Conservation (phyloP, 92 coral and sea anemone species). For the Blastomussa wellsi region DNA sequence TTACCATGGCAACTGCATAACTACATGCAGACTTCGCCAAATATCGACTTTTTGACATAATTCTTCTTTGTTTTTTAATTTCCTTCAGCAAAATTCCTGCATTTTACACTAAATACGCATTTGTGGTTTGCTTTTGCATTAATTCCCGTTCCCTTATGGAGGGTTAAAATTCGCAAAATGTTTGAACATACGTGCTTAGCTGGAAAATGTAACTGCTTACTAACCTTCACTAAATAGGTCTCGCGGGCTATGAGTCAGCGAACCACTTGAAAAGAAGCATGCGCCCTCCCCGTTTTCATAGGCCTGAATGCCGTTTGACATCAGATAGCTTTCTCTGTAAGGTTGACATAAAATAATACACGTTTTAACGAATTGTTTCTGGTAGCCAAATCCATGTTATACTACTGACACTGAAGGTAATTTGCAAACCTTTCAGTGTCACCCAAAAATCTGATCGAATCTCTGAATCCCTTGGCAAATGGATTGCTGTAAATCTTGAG, state of each 20-base stretch:
- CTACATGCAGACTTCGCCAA: no score
- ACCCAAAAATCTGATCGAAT: constrained; percentile 78
- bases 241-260: constrained; percentile 28
- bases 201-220: not conserved
- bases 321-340: constrained; percentile 38
- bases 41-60: no score
- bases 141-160: not conserved
- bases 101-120: no score
- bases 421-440: constrained; percentile 65
- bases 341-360: not conserved
- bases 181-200: not conserved
- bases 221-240: constrained; percentile 36
- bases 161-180: not conserved
- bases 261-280: constrained; percentile 17
- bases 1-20: no score
- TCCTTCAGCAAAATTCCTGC: no score
- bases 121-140: no score
- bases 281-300: constrained; percentile 32
- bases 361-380: not conserved
- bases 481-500: constrained; percentile 93
- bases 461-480: constrained; percentile 90
- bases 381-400: not conserved
- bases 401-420: not conserved
- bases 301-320: constrained; percentile 45
- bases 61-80: no score